Base-by-base conservation (phyloP, 2,113 vertebrate genomes). In the Burhinus bistriatus region DNA sequence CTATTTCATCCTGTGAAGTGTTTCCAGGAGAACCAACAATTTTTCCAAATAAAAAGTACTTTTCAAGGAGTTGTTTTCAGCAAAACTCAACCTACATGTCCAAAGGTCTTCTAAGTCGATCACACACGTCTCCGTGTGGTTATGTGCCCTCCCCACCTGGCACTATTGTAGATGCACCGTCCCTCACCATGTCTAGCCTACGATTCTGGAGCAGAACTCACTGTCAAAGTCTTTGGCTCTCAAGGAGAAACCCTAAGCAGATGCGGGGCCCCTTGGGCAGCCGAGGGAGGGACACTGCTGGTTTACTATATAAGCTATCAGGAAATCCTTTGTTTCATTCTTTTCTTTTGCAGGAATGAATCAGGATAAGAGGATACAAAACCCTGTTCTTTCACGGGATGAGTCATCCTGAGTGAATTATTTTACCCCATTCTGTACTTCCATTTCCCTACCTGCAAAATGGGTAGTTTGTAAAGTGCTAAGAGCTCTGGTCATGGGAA, bases 51-150 rank as follows among this genome's bases (percentile, higher is more conserved):
- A 30, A 42, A 80, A 92, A 7, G 16, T 13, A 6, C 30, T 61
- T 59, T 57, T 38, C 12, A 38, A 66, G 32, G 38, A 34, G 30
- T 12, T 45, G 6, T 57, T 71, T 55, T 61, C 52, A 65, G 69
- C 27, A 71, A 36, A 87, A 15, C 26, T 61, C 38, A 47, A 23
- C 8, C 7, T 20, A 9, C 6, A 15, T 4, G 1, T 27, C 36
- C 52, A 6, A 20, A 71, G 32, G 12, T 3, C n/a, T 51, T 76
- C 83, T 57, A 25, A 4, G 6, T 36, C 32, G 54, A 30, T 30
- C 4, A 4, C 27, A 8, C 11, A n/a, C 0, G 1, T 11, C 3
- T 29, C 2, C 2, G 2, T 4, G 26, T 5, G 22, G 19, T 8
- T 49, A 4, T 5, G 23, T 13, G 15, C 12, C 29, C 38, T 83